These are phyloP conservation scores for Coryphaenoides rupestris DNA, from an alignment of 2,113 vertebrate genomes.

Conservation along the genomic window DNA sequence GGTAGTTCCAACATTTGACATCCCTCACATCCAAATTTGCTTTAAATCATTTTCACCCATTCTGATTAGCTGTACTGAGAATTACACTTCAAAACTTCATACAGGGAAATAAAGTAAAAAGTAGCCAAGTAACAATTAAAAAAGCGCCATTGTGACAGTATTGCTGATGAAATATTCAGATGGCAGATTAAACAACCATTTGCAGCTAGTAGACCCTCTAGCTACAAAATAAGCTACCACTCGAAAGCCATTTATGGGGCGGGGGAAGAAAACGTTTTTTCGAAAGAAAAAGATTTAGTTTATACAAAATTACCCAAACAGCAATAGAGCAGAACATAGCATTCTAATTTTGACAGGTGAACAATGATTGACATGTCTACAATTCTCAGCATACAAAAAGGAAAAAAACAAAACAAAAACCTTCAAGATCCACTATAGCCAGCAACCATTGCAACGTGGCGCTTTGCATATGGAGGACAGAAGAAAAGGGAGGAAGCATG, in stretches of 20 bases:
- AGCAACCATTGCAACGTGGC: constrained; percentile 11
- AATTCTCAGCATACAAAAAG: constrained; percentile 8
- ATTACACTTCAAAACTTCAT: background rate
- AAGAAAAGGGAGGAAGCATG: constrained; percentile 15
- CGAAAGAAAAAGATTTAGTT: constrained; percentile 1
- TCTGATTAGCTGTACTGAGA: constrained; percentile 29
- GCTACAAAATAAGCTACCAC: too few relatives aligned
- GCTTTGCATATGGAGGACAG: constrained; percentile 4
- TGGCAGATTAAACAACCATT: constrained; percentile 12
- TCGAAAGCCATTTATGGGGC: too few relatives aligned
- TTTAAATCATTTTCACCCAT: constrained; percentile 13
- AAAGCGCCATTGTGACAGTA: constrained; percentile 13
- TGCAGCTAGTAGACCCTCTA: constrained; percentile 3
- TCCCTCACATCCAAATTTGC: too few relatives aligned
- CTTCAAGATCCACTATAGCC: background rate
- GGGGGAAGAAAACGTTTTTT: background rate
- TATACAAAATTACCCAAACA: constrained; percentile 18
- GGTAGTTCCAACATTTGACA: too few relatives aligned
- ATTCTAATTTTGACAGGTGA: constrained; percentile 30
- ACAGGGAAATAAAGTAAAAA: constrained; percentile 16
- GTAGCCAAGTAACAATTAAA: constrained; percentile 18
- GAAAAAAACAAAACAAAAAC: constrained; percentile 13
- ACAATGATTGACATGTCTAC: constrained; percentile 13
- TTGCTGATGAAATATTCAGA: constrained; percentile 22
- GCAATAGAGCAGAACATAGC: constrained; percentile 27